Evolutionary conservation across 2,888 invertebrate species (phyloP), one percentile per base, ranked within the genome.

Genomic region (Eristalis intricaria): DNA sequence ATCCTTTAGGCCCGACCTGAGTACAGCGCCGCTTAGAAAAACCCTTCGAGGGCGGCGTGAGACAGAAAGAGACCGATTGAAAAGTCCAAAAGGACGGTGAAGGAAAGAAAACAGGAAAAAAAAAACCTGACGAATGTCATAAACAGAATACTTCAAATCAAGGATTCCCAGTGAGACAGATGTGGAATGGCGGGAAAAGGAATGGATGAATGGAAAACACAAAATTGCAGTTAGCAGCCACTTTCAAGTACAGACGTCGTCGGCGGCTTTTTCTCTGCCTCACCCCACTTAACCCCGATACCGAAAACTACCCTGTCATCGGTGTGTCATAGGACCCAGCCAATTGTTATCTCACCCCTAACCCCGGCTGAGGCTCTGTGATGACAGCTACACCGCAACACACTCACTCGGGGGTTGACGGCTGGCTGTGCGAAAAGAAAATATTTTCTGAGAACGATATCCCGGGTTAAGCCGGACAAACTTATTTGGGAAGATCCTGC

Each of bases 401-500:
- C 38, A 77, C 43, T 38, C 43, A n/a, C 7, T 50, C 43, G 58
- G 60, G 69, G 61, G 13, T 38, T 32, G 43, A 15, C 19, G 43
- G 43, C 19, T 8, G 50, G 19, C 19, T n/a, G 38, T 56, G 69
- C 56, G 22, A 56, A 75, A 79, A 69, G 77, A 82, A 82, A 78
- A 79, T 66, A 75, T 79, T 84, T 75, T 73, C 66, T 38, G 38
- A n/a, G 61, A 75, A 50, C 61, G 82, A 79, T 82, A 83, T 70
- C 84, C 79, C 75, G 64, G 69, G 66, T 75, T 87, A 84, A 87
- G 84, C 84, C 84, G 87, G 87, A 87, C 83, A 84, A 73, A 84
- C 79, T 83, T 87, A 84, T 87, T 84, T 87, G 74, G 35, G 69
- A 91, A 91, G 91, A 90, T 90, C 89, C 90, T 89, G 82, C 32